These are phyloP conservation scores for Climacteris rufus DNA, from an alignment of 2,113 vertebrate species.

Conservation along the genomic window DNA sequence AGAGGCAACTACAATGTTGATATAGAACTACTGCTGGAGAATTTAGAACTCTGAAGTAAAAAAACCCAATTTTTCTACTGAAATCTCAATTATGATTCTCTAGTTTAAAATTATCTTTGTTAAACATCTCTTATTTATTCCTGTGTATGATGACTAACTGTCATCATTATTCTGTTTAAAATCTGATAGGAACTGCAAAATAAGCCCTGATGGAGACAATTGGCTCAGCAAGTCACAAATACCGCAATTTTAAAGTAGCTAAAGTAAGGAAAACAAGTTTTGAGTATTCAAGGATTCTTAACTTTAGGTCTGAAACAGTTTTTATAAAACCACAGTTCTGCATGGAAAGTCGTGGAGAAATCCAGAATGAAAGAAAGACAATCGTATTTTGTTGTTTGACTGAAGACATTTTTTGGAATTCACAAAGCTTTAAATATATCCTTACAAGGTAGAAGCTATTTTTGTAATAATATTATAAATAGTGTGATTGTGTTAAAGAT, in stretches of 20 bases:
- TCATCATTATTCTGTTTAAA: neutral
- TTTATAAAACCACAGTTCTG: neutral
- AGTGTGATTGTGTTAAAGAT: neutral
- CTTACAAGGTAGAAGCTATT: neutral
- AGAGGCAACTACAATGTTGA: neutral
- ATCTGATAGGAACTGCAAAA: neutral
- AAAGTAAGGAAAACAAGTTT: neutral
- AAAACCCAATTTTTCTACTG: neutral
- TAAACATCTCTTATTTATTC: neutral
- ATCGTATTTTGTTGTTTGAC: neutral
- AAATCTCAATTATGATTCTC: neutral
- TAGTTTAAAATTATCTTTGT: neutral
- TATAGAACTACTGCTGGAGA: neutral
- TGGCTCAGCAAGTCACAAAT: neutral
- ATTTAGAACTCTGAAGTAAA: neutral
- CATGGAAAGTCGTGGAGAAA: neutral
- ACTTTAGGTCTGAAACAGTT: neutral
- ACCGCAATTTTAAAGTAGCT: neutral
- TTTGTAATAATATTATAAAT: neutral
- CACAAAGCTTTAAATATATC: neutral
- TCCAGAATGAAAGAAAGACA: neutral
- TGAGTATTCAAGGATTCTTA: neutral
- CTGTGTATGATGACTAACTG: neutral
- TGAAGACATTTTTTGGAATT: neutral
- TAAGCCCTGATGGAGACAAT: neutral